Conservation (phyloP, 2,113 vertebrate species). For the Dolichallabes microphthalmus region DNA sequence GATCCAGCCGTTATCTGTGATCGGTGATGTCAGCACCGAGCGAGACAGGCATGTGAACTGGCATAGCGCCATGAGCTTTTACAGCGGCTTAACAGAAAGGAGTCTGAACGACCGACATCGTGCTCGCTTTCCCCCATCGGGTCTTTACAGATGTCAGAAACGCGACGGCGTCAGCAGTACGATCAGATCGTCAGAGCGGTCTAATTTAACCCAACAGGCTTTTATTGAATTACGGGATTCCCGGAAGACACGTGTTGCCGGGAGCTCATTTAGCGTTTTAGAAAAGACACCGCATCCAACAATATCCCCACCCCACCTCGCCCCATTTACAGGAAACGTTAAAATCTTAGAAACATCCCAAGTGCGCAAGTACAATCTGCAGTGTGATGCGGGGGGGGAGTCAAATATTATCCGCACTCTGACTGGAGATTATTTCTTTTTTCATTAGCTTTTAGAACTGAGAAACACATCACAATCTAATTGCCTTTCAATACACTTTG, state of each 20-base stretch:
- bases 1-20: constrained; percentile 3
- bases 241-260: not conserved
- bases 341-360: not conserved
- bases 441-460: too few species aligned
- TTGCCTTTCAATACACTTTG: too few species aligned
- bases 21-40: not conserved
- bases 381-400: not conserved
- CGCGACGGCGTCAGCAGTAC: not conserved
- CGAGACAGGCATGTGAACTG: not conserved
- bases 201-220: not conserved
- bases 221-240: not conserved
- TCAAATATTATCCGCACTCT: too few species aligned
- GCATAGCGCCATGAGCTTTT: not conserved
- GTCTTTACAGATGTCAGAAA: not conserved
- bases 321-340: not conserved
- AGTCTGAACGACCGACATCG: not conserved
- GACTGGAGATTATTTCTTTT: too few species aligned
- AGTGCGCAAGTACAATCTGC: not conserved
- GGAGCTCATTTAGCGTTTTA: not conserved
- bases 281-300: not conserved
- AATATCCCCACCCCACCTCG: too few species aligned
- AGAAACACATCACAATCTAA: too few species aligned
- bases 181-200: not conserved
- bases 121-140: not conserved
- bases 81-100: not conserved